Conservation (phyloP, 2,888 invertebrate genomes). For the Morpho helenor region DNA sequence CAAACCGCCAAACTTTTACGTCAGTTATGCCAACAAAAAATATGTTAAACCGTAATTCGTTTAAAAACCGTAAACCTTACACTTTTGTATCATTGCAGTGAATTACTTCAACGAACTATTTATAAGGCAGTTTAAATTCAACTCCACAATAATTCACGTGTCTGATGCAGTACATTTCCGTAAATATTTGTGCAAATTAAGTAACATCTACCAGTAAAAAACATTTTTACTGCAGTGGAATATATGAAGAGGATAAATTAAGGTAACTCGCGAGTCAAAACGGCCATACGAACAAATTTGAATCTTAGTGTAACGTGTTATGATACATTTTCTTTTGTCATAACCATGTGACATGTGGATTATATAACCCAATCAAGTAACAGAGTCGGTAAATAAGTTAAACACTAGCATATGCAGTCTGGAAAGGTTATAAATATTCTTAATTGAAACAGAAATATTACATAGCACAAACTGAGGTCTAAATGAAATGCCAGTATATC, state of each 20-base stretch:
- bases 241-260: constrained; percentile 10
- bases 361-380: neutral
- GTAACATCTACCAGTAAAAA: constrained; percentile 1
- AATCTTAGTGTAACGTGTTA: neutral
- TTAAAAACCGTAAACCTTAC: too few relatives aligned
- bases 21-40: too few relatives aligned
- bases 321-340: neutral
- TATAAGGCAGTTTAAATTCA: neutral
- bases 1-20: too few relatives aligned
- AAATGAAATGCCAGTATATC: too few relatives aligned
- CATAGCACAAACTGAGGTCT: too few relatives aligned
- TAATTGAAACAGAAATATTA: too few relatives aligned
- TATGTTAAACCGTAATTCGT: too few relatives aligned
- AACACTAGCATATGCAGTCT: neutral
- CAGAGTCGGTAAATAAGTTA: neutral
- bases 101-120: neutral
- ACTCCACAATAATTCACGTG: neutral
- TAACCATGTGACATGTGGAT: too few relatives aligned
- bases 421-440: too few relatives aligned
- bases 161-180: constrained; percentile 3
- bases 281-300: neutral
- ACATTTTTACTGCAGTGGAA: constrained; percentile 9
- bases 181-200: constrained; percentile 11
- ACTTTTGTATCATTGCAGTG: too few relatives aligned
- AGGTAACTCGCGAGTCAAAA: neutral